These are phyloP conservation scores for Nilaparvata lugens DNA, from an alignment of 1,140 invertebrate species.

Conservation along the genomic window DNA sequence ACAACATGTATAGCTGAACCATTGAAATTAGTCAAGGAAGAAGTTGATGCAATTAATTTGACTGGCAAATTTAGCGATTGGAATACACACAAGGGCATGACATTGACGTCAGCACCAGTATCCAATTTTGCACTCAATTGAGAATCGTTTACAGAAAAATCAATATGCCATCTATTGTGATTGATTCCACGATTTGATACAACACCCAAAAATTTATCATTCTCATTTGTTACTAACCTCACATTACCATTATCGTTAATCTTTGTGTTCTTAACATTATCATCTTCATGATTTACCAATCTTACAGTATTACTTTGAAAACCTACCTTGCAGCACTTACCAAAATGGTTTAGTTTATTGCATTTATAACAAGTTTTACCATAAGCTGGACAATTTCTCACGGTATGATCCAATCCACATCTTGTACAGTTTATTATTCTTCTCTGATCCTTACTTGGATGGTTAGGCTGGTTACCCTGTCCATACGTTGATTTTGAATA, in stretches of 20 bases:
- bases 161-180: no score
- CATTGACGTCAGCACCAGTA: neutral
- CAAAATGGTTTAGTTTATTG: neutral
- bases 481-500: no score
- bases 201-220: neutral
- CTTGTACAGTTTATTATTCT: no score
- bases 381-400: neutral
- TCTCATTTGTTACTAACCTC: neutral
- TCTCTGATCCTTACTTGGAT: no score
- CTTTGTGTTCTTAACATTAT: no score
- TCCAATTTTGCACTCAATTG: neutral
- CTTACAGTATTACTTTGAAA: no score
- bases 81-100: neutral
- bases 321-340: neutral
- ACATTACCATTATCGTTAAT: neutral
- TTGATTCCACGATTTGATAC: neutral
- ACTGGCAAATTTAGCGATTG: no score
- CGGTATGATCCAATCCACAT: neutral
- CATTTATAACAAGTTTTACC: neutral
- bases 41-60: no score
- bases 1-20: no score
- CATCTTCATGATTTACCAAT: no score
- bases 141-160: neutral
- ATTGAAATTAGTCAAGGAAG: no score
- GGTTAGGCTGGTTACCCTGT: no score